phyloP scores from a whole-genome alignment of 2,113 vertebrate genomes.

The Ia io region DNA sequence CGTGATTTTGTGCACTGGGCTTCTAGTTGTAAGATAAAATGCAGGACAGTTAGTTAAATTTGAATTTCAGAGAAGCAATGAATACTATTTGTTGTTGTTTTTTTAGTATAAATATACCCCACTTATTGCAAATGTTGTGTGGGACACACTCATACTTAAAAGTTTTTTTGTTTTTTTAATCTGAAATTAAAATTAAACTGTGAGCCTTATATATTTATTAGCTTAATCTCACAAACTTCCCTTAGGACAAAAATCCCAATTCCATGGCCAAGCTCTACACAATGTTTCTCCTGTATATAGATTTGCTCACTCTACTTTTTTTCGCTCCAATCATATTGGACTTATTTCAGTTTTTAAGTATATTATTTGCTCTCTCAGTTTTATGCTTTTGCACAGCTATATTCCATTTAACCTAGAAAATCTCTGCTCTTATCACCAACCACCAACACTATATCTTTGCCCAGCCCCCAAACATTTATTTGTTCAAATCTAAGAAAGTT shows the following conservation, averaged over 20 bases:
- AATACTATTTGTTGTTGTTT: not conserved
- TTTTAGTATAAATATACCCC: not conserved
- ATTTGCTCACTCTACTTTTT: not conserved
- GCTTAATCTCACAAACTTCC: not conserved
- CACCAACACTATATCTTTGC: not conserved
- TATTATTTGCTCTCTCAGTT: not conserved
- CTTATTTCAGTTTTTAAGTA: not conserved
- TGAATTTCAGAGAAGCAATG: conserved; percentile 34
- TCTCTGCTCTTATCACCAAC: not conserved
- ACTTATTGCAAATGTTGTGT: not conserved
- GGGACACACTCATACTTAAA: not conserved
- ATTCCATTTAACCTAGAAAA: not conserved
- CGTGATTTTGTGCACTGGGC: too few relatives aligned
- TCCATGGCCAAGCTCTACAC: not conserved
- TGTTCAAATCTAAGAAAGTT: not conserved
- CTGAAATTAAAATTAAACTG: conserved; percentile 28
- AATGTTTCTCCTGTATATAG: not conserved
- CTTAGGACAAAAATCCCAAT: not conserved
- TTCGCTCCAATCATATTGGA: not conserved
- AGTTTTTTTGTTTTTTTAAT: not conserved
- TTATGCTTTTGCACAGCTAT: not conserved
- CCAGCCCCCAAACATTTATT: not conserved
- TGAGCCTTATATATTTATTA: conserved; percentile 18
- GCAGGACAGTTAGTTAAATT: not conserved
- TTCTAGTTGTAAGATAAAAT: not conserved